A percentile compares a stretch with the other conserved stretches of the same genome.
phyloP scores from a whole-genome alignment of 2,888 invertebrate genomes.

The Fragum whitleyi region DNA sequence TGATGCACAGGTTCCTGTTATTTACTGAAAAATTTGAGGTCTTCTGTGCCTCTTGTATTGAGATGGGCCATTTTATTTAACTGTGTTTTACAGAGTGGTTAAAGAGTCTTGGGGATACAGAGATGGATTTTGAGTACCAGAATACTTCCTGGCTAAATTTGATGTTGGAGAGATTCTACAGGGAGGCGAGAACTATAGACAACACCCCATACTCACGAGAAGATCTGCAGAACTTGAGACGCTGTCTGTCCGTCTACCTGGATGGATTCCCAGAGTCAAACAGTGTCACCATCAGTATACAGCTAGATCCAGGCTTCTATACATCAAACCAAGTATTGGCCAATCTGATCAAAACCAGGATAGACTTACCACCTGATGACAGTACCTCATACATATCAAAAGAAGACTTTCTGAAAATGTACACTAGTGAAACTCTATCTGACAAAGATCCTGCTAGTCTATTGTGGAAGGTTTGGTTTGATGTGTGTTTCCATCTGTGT shows the following conservation, averaged over 20 bases:
- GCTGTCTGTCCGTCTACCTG: slow-evolving; percentile 40
- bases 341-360: not conserved
- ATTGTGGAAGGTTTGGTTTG: slow-evolving; percentile 59
- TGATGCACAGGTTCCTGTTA: too few species aligned
- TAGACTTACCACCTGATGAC: not conserved
- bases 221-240: slow-evolving; percentile 27
- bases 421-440: slow-evolving; percentile 38
- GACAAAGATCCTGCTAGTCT: slow-evolving; percentile 42
- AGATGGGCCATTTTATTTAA: too few species aligned
- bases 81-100: slow-evolving; percentile 50
- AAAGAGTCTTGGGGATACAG: slow-evolving; percentile 18
- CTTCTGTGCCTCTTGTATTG: too few species aligned
- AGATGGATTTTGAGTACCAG: slow-evolving; percentile 32
- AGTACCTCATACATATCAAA: slow-evolving; percentile 14
- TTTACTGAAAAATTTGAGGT: too few species aligned
- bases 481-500: slow-evolving; percentile 47
- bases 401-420: slow-evolving; percentile 40
- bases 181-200: slow-evolving; percentile 22
- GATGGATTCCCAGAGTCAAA: slow-evolving; percentile 12
- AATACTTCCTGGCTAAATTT: slow-evolving; percentile 33
- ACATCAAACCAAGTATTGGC: slow-evolving; percentile 37
- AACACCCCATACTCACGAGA: slow-evolving; percentile 15
- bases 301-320: slow-evolving; percentile 31
- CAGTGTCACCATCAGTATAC: slow-evolving; percentile 37
- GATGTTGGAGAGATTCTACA: slow-evolving; percentile 41